A percentile compares a stretch with the other conserved stretches of the same genome.
phyloP scores from a whole-genome alignment of 2,797 vertebrate species.

The Crenuchus spilurus region DNA sequence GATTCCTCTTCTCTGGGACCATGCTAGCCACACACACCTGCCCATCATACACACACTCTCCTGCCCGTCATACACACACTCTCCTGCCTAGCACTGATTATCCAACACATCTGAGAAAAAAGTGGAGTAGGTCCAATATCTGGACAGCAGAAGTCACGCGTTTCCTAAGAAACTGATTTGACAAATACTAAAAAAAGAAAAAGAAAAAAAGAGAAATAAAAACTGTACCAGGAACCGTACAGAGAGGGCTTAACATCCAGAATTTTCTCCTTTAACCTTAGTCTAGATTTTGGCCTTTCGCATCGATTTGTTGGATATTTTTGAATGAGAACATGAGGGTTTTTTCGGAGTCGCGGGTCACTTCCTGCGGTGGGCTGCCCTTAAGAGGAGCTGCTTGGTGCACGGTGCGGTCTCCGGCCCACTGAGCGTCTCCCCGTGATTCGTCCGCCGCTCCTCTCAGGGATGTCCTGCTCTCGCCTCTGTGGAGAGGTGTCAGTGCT shows the following conservation, averaged over 20 bases:
- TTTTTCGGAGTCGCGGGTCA: constrained; percentile 8
- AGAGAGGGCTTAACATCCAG: constrained; percentile 77
- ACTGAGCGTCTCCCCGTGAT: constrained; percentile 28
- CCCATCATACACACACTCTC: constrained; percentile 51
- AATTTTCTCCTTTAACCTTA: too few species aligned
- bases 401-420: neutral
- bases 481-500: constrained; percentile 81
- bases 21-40: constrained; percentile 30
- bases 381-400: neutral
- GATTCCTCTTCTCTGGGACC: constrained; percentile 16
- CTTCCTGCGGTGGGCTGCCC: neutral
- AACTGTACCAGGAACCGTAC: constrained; percentile 82
- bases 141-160: constrained; percentile 88
- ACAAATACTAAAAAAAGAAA: constrained; percentile 62
- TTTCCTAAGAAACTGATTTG: constrained; percentile 94
- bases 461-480: constrained; percentile 49
- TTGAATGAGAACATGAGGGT: neutral
- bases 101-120: constrained; percentile 60
- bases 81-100: constrained; percentile 57
- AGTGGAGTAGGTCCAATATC: constrained; percentile 86
- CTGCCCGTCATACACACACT: too few species aligned
- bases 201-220: neutral
- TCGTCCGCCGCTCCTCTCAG: constrained; percentile 49
- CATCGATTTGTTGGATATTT: constrained; percentile 9
- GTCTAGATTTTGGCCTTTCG: neutral